A percentile compares a stretch with the other conserved stretches of the same genome.
These are phyloP conservation scores for Myiotriccus ornatus DNA, from an alignment of 2,797 vertebrate species.

Conservation along the genomic window DNA sequence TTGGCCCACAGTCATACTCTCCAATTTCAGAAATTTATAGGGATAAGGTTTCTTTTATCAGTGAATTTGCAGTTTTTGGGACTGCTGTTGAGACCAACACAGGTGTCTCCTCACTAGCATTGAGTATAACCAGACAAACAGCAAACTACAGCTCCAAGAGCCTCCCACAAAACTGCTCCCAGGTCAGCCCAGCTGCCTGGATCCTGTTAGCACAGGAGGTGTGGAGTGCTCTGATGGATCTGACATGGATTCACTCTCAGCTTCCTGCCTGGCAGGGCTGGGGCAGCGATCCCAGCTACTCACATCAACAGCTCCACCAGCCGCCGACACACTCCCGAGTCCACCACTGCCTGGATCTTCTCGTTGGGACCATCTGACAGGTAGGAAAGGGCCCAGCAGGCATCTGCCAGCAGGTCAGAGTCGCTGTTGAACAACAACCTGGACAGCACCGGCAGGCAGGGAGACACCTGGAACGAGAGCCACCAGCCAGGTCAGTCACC, in stretches of 20 bases:
- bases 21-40: neutral
- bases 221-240: no score
- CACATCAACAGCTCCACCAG: conserved; percentile 96
- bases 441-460: conserved; percentile 94
- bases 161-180: neutral
- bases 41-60: neutral
- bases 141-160: neutral
- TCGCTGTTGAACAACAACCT: conserved; percentile 96
- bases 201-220: rapidly evolving
- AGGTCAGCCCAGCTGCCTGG: neutral
- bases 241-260: rapidly evolving
- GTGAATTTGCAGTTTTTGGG: rapidly evolving
- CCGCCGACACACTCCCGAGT: conserved; percentile 95
- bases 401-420: conserved; percentile 94
- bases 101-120: neutral
- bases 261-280: neutral
- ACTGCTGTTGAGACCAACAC: neutral
- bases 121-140: rapidly evolving
- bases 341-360: conserved; percentile 98
- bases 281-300: conserved; percentile 56
- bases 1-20: no score
- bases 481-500: neutral
- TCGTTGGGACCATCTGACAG: conserved; percentile 98
- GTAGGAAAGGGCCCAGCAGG: conserved; percentile 98
- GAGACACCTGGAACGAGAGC: conserved; percentile 85